These are phyloP conservation scores for Aethina tumida DNA, from an alignment of 1,140 invertebrate genomes.

Conservation along the genomic window DNA sequence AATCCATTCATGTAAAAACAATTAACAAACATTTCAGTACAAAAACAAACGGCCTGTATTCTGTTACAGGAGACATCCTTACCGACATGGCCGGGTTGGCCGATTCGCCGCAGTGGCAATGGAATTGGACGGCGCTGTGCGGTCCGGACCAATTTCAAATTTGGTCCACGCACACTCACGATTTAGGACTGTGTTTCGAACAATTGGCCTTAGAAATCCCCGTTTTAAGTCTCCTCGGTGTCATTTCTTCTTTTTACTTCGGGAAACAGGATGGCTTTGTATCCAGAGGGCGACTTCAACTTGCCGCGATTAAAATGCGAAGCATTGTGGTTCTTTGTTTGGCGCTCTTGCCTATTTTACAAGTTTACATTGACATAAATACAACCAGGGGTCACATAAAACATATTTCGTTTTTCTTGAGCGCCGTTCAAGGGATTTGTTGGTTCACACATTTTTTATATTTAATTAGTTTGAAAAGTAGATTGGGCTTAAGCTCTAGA, in stretches of 20 bases:
- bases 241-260: slow-evolving; percentile 65
- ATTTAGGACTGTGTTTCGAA: slow-evolving; percentile 74
- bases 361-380: slow-evolving; percentile 45
- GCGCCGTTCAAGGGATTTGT: slow-evolving; percentile 54
- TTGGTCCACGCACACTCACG: slow-evolving; percentile 53
- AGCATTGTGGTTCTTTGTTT: slow-evolving; percentile 49
- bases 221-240: slow-evolving; percentile 54
- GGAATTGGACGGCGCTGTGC: slow-evolving; percentile 68
- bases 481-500: slow-evolving; percentile 52
- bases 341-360: slow-evolving; percentile 51
- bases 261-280: slow-evolving; percentile 50
- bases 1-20: no score
- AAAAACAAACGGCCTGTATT: no score
- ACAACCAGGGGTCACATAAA: slow-evolving; percentile 26
- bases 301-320: slow-evolving; percentile 50
- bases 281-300: slow-evolving; percentile 44
- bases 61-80: no score
- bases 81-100: slow-evolving; percentile 2
- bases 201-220: slow-evolving; percentile 64
- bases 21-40: no score
- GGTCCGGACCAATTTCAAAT: slow-evolving; percentile 51
- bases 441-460: slow-evolving; percentile 75
- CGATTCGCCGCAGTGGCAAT: slow-evolving; percentile 30
- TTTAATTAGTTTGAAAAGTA: slow-evolving; percentile 54
- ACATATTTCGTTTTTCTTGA: slow-evolving; percentile 58